phyloP scores from a whole-genome alignment of 2,113 vertebrate genomes.

The Odobenus rosmarus region DNA sequence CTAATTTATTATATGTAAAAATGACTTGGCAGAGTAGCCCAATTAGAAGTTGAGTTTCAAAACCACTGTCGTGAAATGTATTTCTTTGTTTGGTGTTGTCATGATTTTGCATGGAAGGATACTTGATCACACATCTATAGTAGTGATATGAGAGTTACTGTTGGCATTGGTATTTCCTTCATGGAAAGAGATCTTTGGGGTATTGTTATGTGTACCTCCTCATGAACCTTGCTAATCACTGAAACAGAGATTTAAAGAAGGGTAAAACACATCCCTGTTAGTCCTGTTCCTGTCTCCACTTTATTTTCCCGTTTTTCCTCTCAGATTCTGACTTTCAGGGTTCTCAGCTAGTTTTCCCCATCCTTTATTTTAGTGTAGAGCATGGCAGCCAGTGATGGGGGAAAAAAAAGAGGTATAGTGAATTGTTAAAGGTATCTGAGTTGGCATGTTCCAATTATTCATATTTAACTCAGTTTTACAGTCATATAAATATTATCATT shows the following conservation, averaged over 20 bases:
- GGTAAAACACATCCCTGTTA: not conserved
- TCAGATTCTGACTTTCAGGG: not conserved
- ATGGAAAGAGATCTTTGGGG: not conserved
- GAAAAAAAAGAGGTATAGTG: not conserved
- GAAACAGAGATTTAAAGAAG: slow-evolving; percentile 61
- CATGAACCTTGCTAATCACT: slow-evolving; percentile 74
- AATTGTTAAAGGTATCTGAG: not conserved
- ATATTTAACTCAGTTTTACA: not conserved
- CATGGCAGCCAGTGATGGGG: not conserved
- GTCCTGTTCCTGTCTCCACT: not conserved
- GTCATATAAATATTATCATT: slow-evolving; percentile 46
- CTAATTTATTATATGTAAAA: not conserved
- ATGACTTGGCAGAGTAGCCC: not conserved
- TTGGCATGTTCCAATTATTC: not conserved
- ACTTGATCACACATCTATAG: not conserved
- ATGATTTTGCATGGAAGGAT: not conserved
- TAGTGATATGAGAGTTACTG: not conserved
- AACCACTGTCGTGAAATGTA: not conserved
- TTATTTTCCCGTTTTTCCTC: not conserved
- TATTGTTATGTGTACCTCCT: slow-evolving; percentile 53
- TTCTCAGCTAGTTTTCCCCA: not conserved
- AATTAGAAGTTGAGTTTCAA: not conserved
- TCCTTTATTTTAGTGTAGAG: not conserved
- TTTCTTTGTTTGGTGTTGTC: not conserved
- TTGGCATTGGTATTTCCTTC: not conserved